Evolutionary conservation across 1,140 invertebrate species (phyloP).

Genomic region (Hyles vespertilio): DNA sequence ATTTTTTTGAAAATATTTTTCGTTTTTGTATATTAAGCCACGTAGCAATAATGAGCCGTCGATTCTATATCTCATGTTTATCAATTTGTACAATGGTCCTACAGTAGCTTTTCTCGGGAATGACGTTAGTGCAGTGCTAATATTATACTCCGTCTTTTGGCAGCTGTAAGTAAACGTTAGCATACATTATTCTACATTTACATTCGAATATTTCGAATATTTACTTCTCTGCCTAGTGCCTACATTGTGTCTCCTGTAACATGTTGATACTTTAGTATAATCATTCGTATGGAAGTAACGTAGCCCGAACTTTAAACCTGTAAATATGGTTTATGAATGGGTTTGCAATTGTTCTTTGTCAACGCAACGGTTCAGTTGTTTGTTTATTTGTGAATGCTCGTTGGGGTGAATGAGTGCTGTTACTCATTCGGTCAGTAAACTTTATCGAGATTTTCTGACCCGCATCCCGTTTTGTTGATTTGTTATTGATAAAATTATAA

Average conservation of each 20-base stretch:
- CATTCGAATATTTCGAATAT: not conserved
- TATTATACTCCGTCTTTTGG: too few species aligned
- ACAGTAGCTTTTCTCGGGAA: too few species aligned
- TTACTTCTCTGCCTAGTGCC: not conserved
- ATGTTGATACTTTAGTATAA: too few species aligned
- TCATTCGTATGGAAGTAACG: too few species aligned
- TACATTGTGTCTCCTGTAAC: too few species aligned
- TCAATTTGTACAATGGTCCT: too few species aligned
- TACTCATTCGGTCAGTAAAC: constrained; percentile 40
- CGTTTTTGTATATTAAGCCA: too few species aligned
- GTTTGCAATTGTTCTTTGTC: constrained; percentile 29
- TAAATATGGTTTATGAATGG: not conserved
- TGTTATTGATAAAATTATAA: constrained; percentile 1
- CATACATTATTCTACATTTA: not conserved
- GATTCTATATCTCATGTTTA: too few species aligned
- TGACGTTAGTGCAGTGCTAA: too few species aligned
- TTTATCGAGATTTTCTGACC: constrained; percentile 26
- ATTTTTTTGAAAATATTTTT: too few species aligned
- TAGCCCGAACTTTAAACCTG: too few species aligned
- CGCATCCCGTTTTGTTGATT: constrained; percentile 9
- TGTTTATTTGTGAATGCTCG: constrained; percentile 24
- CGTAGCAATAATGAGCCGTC: too few species aligned
- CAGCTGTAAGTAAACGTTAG: not conserved
- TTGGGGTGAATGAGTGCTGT: constrained; percentile 31
- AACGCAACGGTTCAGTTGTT: constrained; percentile 17